Evolutionary conservation across 2,797 vertebrate species (phyloP).

Genomic region (Astyanax mexicanus): DNA sequence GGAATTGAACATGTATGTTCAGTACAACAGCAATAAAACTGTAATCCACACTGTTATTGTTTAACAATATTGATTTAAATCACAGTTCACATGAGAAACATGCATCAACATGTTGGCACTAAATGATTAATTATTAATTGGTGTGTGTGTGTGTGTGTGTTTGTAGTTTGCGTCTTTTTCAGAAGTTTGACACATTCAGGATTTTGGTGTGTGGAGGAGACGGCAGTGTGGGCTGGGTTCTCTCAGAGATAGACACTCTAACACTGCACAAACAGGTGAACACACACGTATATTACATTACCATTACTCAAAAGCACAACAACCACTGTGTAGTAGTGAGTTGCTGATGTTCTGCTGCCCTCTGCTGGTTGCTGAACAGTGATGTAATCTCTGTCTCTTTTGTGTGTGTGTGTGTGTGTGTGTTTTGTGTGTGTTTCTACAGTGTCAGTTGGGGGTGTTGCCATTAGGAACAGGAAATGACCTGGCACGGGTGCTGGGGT

Average conservation of each 20-base stretch:
- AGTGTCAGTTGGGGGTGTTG: constrained; percentile 96
- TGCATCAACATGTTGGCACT: too few relatives aligned
- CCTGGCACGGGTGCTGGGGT: constrained; percentile 92
- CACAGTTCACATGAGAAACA: too few relatives aligned
- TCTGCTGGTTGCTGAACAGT: constrained; percentile 21
- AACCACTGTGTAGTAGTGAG: not conserved
- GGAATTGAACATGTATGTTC: too few relatives aligned
- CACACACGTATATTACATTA: constrained; percentile 1
- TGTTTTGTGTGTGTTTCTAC: constrained; percentile 23
- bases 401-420: constrained; percentile 5
- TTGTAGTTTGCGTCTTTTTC: constrained; percentile 90
- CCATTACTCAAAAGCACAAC: not conserved
- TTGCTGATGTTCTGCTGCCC: constrained; percentile 15
- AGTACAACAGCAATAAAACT: too few relatives aligned
- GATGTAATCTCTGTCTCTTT: not conserved
- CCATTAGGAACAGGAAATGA: constrained; percentile 96
- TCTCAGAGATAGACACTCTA: constrained; percentile 94
- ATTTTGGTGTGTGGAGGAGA: constrained; percentile 97
- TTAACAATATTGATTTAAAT: too few relatives aligned
- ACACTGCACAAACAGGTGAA: constrained; percentile 94
- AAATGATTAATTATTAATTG: too few relatives aligned
- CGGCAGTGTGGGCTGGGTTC: constrained; percentile 97
- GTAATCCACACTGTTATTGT: too few relatives aligned
- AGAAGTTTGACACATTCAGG: constrained; percentile 97
- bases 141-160: constrained; percentile 27